Base-by-base conservation (phyloP, 2,797 vertebrate genomes). In the Xenentodon cancila region DNA sequence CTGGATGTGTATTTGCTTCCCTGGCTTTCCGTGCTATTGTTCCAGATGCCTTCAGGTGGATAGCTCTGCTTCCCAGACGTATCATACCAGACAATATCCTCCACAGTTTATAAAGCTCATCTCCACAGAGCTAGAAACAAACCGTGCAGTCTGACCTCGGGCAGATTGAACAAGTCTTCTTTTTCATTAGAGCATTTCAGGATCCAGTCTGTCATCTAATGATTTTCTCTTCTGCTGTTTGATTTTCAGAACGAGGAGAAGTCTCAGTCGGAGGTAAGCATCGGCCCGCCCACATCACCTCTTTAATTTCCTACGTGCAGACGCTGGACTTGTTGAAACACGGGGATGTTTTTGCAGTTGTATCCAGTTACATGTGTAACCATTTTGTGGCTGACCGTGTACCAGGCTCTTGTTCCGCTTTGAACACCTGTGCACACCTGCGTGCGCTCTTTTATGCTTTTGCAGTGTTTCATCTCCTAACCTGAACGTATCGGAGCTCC, bases 261-360 rank as follows among this genome's bases (percentile, higher is more conserved):
- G 74, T 98, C 96, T 64, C 97, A 98, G 77, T 99, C 97, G 27
- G 97, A 99, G 96, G 97, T 99, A 91, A 95, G 95, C 50, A 55
- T 20, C 68, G 7, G n/a, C 68, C 66, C 62, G 46, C 80, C 69
- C 71, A 48, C 75, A 8, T 9, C 51, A 17, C 65, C 57, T 50
- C 73, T 84, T 80, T 87, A 48, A 84, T 85, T 84, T 75, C 81
- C 70, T 21, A 0, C 25, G 25, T 34, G n/a, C 63, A 43, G 53
- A n/a, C 22, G 63, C 68, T 27, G 49, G 54, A 79, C 84, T 60
- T 86, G 87, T 80, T 75, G 76, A 58, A 70, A 80, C 80, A 79
- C 2, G 74, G 68, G 49, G 51, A 68, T 22, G 64, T 84, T 74
- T 85, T 73, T 62, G 47, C 48, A 16, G 3, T 73, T 56, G 77